A percentile compares a stretch with the other conserved stretches of the same genome.
Conservation (phyloP, 2,113 vertebrate species). For the Halcyon malimbica region DNA sequence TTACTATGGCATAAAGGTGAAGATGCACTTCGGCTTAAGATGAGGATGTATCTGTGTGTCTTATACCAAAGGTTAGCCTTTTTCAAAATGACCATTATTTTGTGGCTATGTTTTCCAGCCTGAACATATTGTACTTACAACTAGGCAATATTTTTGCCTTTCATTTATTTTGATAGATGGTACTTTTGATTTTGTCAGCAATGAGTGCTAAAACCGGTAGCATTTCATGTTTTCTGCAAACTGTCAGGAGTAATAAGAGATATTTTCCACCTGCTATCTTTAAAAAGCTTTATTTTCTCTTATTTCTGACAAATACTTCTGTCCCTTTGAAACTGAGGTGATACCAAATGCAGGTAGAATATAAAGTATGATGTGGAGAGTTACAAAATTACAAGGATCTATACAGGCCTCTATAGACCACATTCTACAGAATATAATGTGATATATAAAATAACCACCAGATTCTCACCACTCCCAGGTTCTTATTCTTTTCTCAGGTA, state of each 20-base stretch:
- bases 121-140: not conserved
- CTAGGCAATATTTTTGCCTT: not conserved
- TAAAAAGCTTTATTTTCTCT: not conserved
- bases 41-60: not conserved
- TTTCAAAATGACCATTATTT: not conserved
- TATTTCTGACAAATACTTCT: not conserved
- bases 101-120: not conserved
- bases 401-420: not conserved
- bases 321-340: not conserved
- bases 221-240: not conserved
- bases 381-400: not conserved
- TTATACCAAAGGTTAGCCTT: not conserved
- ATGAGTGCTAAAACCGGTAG: not conserved
- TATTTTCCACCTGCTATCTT: rapidly evolving
- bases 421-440: not conserved
- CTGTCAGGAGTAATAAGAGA: not conserved
- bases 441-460: not conserved
- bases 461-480: not conserved
- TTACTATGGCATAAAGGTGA: not conserved
- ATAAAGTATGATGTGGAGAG: not conserved
- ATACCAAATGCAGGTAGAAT: not conserved
- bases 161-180: not conserved
- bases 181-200: not conserved
- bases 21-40: not conserved
- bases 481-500: not conserved